Conservation (phyloP, 1,140 invertebrate genomes). For the Phymastichus coffea region DNA sequence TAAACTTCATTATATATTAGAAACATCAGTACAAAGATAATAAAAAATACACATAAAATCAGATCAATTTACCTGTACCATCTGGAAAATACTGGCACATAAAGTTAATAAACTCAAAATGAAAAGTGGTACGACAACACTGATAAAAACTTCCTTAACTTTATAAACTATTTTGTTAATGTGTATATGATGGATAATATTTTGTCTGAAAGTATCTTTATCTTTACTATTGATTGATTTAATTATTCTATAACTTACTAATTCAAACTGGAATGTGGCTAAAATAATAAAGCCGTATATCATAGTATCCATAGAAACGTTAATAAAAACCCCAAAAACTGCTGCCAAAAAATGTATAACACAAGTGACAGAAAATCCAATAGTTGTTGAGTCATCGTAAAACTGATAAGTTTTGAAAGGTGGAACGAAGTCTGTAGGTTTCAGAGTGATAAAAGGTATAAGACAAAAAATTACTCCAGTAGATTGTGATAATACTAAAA, state of each 20-base stretch:
- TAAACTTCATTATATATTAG: too few relatives aligned
- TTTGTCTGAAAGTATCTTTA: neutral
- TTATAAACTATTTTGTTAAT: neutral
- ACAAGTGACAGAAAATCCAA: neutral
- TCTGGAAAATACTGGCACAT: conserved; percentile 37
- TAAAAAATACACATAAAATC: neutral
- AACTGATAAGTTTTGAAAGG: conserved; percentile 4
- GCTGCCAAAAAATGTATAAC: neutral
- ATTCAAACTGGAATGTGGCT: conserved; percentile 35
- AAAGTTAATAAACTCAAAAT: conserved; percentile 36
- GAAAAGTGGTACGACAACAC: conserved; percentile 35
- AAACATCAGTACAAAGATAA: neutral
- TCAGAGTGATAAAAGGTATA: neutral
- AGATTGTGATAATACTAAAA: neutral
- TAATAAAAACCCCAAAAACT: conserved; percentile 31
- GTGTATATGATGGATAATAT: neutral
- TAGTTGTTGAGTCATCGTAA: neutral
- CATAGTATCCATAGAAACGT: conserved; percentile 37
- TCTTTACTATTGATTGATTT: conserved; percentile 2
- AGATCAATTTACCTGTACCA: conserved; percentile 10
- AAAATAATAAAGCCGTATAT: conserved; percentile 32
- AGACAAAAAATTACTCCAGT: neutral
- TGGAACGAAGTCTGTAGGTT: neutral
- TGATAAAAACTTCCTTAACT: conserved; percentile 32
- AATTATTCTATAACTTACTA: conserved; percentile 34